Evolutionary conservation across 2,888 invertebrate species (phyloP), one percentile per base, ranked within the genome.

Genomic region (Keiferia lycopersicella): DNA sequence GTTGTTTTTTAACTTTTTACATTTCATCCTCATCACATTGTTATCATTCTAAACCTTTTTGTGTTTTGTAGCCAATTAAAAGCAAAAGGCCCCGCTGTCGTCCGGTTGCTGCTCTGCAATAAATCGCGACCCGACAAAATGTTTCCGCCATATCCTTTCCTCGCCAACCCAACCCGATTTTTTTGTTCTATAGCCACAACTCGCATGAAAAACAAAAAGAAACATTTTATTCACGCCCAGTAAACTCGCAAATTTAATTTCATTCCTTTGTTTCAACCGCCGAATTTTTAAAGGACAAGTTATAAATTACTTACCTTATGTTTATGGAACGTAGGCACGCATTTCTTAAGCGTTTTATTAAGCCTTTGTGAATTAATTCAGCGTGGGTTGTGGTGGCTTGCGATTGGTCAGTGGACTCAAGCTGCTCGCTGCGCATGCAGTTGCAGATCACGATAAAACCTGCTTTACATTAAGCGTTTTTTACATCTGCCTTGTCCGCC

Each of bases 51-150:
- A 34, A 72, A 73, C 75, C 74, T 83, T 84, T 84, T 84, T 83
- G 82, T 83, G 82, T 91, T 91, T 91, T 91, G 91, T 91, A 90
- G 82, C 86, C 88, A 90, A 91, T 91, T 91, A 91, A 86, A 84
- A 80, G 79, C 80, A 83, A 86, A 64, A 82, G 86, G 84, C 82
- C 80, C 82, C 80, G 84, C 86, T 84, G 82, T 82, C 83, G 84
- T 76, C 70, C 77, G 77, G 63, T 71, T 72, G 67, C 63, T 34
- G 56, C 79, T 82, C 83, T 80, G 85, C 86, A 84, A 90, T 91
- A 91, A 91, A 91, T 91, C 87, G 91, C 91, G 87, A 90, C 86
- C 88, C 80, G 84, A 73, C 76, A 76, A 81, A 26, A 82, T 78
- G 83, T 86, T 88, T 90, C 91, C 90, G 89, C 78, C 78, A 75